phyloP scores from a whole-genome alignment of 1,140 invertebrate species.

The Latrodectus geometricus region DNA sequence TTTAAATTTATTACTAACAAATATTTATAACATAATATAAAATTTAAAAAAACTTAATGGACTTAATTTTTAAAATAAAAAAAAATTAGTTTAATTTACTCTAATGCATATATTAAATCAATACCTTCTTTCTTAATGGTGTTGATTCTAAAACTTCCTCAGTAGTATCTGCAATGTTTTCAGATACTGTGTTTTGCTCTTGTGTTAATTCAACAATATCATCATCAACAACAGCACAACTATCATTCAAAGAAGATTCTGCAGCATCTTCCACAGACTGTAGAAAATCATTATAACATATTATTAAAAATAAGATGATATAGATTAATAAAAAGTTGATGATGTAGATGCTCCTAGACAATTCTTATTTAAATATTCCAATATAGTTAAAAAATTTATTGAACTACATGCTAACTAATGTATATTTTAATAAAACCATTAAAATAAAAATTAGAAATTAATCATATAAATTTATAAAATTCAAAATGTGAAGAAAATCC shows the following conservation, averaged over 20 bases:
- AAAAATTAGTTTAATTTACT: not conserved
- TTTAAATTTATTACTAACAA: not conserved
- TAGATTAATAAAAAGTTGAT: not conserved
- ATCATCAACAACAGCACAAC: not conserved
- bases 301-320: not conserved
- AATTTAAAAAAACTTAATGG: not conserved
- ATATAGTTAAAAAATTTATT: no score
- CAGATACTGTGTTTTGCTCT: not conserved
- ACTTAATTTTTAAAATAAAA: not conserved
- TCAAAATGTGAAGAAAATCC: no score
- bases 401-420: no score
- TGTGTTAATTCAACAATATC: not conserved
- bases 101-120: not conserved
- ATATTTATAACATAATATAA: not conserved
- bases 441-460: no score
- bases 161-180: not conserved
- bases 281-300: not conserved
- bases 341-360: no score
- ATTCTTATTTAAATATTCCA: no score
- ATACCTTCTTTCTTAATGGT: constrained; percentile 29
- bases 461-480: no score
- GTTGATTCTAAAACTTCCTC: not conserved
- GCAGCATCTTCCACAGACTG: not conserved
- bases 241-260: not conserved
- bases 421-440: no score